Evolutionary conservation across 2,797 vertebrate genomes (phyloP), one percentile per base, ranked within the genome.

Genomic region (Pseudomugil tenellus): DNA sequence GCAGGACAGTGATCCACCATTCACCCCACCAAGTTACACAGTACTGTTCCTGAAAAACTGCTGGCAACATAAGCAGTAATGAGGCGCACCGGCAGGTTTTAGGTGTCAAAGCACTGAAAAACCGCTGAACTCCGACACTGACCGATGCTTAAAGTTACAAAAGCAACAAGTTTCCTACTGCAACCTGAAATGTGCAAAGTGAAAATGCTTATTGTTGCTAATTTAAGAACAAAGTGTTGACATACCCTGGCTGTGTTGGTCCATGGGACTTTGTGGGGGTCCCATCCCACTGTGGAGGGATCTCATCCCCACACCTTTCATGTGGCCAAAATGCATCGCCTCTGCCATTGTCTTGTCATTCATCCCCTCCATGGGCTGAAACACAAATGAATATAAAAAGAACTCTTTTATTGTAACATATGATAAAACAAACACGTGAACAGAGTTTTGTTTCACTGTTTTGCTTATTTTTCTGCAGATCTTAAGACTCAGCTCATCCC

Each of bases 191-290:
- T 21, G 12, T 56, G n/a, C 10, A 11, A 46, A 43, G 13, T 34
- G 29, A 8, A 21, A 6, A 6, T n/a, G 0, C 2, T 12, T 35
- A 35, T 4, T 23, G 32, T 34, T 12, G 4, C 12, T 6, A 32
- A 13, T 14, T 35, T n/a, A 14, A 21, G 31, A 46, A 21, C 3
- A 26, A 59, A 29, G 16, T 55, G 31, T 29, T 14, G 6, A 5
- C 13, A 3, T 37, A 81, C 98, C 98, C 97, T 99, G 98, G 86
- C 95, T 96, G 90, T 98, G 97, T 63, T 98, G 98, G 85, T 99
- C 98, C 96, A 99, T 95, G 0, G 98, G 98, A 88, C 98, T 99
- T 91, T 98, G 98, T 39, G 98, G 96, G 55, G 97, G 98, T 13
- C 96, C 97, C 97, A 99, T 98, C 71, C 97, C 97, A 41, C 96